Conservation (phyloP, 1,140 invertebrate species). For the Bombus affinis region DNA sequence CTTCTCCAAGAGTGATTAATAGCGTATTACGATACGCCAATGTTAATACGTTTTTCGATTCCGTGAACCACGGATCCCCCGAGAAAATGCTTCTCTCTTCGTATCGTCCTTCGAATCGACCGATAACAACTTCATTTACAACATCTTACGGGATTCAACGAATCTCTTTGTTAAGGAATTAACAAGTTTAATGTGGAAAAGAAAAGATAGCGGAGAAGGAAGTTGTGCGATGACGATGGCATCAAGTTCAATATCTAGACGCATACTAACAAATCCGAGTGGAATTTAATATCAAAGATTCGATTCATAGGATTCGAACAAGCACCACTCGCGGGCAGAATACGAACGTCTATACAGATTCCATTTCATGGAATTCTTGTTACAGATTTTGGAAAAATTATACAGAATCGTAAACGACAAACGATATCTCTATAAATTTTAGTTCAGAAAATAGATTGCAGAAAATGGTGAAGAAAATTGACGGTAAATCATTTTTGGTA, state of each 20-base stretch:
- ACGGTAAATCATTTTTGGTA: too few relatives aligned
- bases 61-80: not conserved
- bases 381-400: too few relatives aligned
- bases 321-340: too few relatives aligned
- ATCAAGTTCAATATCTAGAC: too few relatives aligned
- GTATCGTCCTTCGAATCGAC: not conserved
- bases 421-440: too few relatives aligned
- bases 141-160: not conserved
- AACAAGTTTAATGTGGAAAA: not conserved
- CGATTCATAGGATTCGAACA: too few relatives aligned
- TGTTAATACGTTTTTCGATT: slow-evolving; percentile 6
- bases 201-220: not conserved
- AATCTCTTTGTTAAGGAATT: not conserved
- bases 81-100: not conserved
- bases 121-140: not conserved
- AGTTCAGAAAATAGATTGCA: too few relatives aligned
- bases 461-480: too few relatives aligned
- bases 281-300: too few relatives aligned
- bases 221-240: not conserved
- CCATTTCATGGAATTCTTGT: too few relatives aligned
- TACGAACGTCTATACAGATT: too few relatives aligned
- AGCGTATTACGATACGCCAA: slow-evolving; percentile 8
- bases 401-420: too few relatives aligned
- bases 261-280: not conserved
- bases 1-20: slow-evolving; percentile 22